A percentile compares a stretch with the other conserved stretches of the same genome.
These are phyloP conservation scores for Capreolus pygargus DNA, from an alignment of 2,113 vertebrate genomes.

Conservation along the genomic window DNA sequence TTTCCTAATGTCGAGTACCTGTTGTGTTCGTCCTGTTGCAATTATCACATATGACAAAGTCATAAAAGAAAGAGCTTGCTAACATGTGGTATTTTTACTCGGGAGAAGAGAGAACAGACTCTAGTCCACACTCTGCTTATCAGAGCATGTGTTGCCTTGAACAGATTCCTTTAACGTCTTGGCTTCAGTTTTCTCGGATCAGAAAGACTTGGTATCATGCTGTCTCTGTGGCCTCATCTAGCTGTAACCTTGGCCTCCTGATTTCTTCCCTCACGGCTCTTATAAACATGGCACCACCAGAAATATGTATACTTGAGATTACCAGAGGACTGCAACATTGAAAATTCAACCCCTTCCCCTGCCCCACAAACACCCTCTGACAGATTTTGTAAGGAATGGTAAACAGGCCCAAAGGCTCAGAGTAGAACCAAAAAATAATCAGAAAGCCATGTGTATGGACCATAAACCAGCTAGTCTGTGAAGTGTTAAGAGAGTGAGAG, in stretches of 20 bases:
- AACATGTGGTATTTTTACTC: not conserved
- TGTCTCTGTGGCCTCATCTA: not conserved
- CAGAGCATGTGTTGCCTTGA: not conserved
- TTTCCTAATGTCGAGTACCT: too few species aligned
- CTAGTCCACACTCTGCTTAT: not conserved
- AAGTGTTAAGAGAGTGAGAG: not conserved
- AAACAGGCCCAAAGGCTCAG: not conserved
- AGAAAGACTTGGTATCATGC: not conserved
- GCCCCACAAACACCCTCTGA: not conserved
- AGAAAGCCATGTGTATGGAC: not conserved
- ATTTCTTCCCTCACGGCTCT: not conserved
- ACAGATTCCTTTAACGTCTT: not conserved
- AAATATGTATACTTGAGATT: not conserved
- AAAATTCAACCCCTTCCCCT: not conserved
- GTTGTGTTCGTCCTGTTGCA: not conserved
- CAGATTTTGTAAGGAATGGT: not conserved
- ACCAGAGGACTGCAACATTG: not conserved
- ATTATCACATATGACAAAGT: not conserved
- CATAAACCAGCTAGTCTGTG: not conserved
- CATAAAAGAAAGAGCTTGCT: not conserved
- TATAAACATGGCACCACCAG: not conserved
- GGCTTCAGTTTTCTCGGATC: not conserved
- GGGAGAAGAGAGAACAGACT: not conserved
- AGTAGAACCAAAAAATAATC: not conserved
- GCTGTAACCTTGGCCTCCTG: not conserved